Conservation (phyloP, 2,888 invertebrate genomes). For the Ophioninae sp. region DNA sequence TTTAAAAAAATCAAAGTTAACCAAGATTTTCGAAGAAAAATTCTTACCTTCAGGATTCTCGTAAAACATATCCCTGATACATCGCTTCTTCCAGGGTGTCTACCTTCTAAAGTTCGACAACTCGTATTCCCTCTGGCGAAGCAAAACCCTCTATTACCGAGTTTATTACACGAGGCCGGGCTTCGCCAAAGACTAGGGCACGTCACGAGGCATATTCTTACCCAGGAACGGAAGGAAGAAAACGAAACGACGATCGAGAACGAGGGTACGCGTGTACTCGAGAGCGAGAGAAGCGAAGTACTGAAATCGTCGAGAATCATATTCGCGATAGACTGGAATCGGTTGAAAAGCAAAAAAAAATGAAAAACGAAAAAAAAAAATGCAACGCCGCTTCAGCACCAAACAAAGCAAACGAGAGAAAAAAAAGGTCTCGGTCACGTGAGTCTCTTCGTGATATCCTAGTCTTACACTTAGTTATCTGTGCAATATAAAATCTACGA, state of each 20-base stretch:
- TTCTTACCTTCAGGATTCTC: background rate
- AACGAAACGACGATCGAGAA: slow-evolving; percentile 11
- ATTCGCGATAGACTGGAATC: slow-evolving; percentile 40
- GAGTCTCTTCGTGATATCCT: slow-evolving; percentile 57
- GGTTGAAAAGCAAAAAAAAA: background rate
- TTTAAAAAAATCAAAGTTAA: too few species aligned
- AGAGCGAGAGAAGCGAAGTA: background rate
- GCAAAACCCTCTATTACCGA: slow-evolving; percentile 99
- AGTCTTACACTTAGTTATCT: slow-evolving; percentile 56
- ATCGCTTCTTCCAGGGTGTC: slow-evolving; percentile 87
- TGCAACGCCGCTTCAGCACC: slow-evolving; percentile 48
- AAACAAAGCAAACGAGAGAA: slow-evolving; percentile 30
- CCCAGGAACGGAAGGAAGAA: slow-evolving; percentile 6
- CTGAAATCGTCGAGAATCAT: slow-evolving; percentile 12
- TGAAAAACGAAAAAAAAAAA: slow-evolving; percentile 18
- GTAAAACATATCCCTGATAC: background rate
- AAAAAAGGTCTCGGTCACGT: slow-evolving; percentile 43
- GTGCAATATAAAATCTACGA: slow-evolving; percentile 43
- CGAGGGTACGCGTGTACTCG: background rate
- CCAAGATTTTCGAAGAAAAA: background rate
- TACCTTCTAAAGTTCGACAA: slow-evolving; percentile 99
- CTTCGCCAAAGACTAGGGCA: slow-evolving; percentile 67
- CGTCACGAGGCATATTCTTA: slow-evolving; percentile 6
- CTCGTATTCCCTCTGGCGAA: slow-evolving; percentile 99
- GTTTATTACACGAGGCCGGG: slow-evolving; percentile 94